Evolutionary conservation across 92 coral and sea anemone genomes (phyloP).

Genomic region (Zoanthus sansibaricus): DNA sequence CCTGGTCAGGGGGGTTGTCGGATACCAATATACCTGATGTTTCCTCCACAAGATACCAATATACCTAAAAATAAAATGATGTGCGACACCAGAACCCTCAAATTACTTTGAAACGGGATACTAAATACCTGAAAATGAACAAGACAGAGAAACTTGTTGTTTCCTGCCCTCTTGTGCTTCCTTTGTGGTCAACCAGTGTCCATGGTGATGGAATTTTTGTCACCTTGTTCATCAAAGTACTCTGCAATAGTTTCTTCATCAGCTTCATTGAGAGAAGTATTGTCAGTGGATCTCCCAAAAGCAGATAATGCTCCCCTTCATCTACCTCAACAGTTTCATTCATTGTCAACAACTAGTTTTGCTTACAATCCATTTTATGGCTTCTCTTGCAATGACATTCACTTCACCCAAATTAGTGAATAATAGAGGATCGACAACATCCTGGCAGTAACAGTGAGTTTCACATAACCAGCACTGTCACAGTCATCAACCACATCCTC

Average conservation of each 20-base stretch:
- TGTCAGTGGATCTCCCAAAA: not conserved
- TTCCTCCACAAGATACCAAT: too few species aligned
- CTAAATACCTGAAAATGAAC: conserved; percentile 47
- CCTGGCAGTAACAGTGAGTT: conserved; percentile 60
- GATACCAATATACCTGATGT: too few species aligned
- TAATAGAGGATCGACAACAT: conserved; percentile 61
- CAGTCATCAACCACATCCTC: conserved; percentile 57
- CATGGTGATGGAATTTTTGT: conserved; percentile 29
- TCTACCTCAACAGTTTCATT: conserved; percentile 45
- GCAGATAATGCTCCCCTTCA: conserved; percentile 44
- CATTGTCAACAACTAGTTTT: conserved; percentile 39
- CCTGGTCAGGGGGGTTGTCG: too few species aligned
- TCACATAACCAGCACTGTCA: conserved; percentile 34
- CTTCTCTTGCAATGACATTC: conserved; percentile 50
- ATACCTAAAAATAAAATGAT: too few species aligned
- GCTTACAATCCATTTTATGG: conserved; percentile 56
- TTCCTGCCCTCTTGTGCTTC: conserved; percentile 51
- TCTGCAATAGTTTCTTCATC: not conserved
- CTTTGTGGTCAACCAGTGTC: conserved; percentile 50
- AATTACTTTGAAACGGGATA: conserved; percentile 42
- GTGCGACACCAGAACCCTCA: conserved; percentile 21
- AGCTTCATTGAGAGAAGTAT: too few species aligned
- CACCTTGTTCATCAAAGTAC: conserved; percentile 35
- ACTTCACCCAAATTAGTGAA: conserved; percentile 57
- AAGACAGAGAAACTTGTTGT: conserved; percentile 45